Base-by-base conservation (phyloP, 2,797 vertebrate species). In the Danio aesculapii region DNA sequence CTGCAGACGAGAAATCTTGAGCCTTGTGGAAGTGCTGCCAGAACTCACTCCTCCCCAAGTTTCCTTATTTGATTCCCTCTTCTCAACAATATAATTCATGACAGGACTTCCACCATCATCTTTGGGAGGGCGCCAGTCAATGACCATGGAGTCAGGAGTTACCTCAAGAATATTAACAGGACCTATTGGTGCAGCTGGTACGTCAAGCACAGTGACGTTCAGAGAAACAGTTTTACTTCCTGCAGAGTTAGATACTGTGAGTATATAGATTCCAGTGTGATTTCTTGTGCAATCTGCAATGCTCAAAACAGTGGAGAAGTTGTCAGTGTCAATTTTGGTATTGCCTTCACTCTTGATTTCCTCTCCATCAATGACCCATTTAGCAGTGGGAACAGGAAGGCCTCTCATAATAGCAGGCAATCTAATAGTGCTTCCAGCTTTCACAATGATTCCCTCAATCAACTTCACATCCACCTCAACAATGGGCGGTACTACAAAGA, bases 81-180 rank as follows among this genome's bases (percentile, higher is more conserved):
- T 99, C 89, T 99, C 98, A 85, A 99, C 93, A 75, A 99, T 95
- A 69, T 99, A 99, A 88, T 95, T 96, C 86, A 95, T 98, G 86
- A 99, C 92, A 17, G 98, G 94, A 88, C 95, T 99, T 68, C 98
- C 98, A 63, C 98, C 98, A 81, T 99, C 98, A 83, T 99, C 98
- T 88, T 97, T 99, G n/a, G 98, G 98, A 86, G 97, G 95, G n/a
- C 96, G 96, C 98, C 98, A 99, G 55, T 98, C 96, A 89, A 99
- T 98, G 79, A 93, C 92, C 98, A 99, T 99, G 71, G 96, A 89
- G 87, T 99, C 97, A 81, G 98, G 97, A 68, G 95, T 96, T 75
- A 99, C 93, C 88, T 99, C 98, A 85, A 98, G 92, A 86, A 99
- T 96, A 89, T 97, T 95, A 86, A 95, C 94, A 16, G 98, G 98